Conservation (phyloP, 2,888 invertebrate genomes). For the Oxyteleia sp. region DNA sequence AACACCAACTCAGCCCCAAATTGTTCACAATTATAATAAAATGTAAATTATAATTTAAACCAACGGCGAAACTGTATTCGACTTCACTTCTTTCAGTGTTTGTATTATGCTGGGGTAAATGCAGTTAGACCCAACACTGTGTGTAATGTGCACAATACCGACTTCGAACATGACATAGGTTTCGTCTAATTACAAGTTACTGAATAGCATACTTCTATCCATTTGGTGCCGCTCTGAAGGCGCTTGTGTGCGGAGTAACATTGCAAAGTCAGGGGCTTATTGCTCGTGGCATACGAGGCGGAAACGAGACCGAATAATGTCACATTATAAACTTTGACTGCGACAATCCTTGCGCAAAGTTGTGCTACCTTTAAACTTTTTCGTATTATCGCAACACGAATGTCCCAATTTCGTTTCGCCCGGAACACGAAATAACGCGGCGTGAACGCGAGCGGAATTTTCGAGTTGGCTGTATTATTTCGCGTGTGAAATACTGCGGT, state of each 20-base stretch:
- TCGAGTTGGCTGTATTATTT: slow-evolving; percentile 1
- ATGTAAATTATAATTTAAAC: too few relatives aligned
- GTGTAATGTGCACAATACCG: slow-evolving; percentile 35
- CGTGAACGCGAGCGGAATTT: slow-evolving; percentile 16
- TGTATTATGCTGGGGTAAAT: slow-evolving; percentile 9
- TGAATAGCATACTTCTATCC: slow-evolving; percentile 53
- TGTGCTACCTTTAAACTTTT: slow-evolving; percentile 40
- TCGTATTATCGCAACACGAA: slow-evolving; percentile 40
- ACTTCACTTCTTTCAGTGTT: background rate
- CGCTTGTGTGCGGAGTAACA: slow-evolving; percentile 26
- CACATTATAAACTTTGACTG: slow-evolving; percentile 60
- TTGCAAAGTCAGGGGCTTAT: slow-evolving; percentile 41
- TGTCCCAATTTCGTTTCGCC: slow-evolving; percentile 21
- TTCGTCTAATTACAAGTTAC: slow-evolving; percentile 75
- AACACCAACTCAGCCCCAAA: too few relatives aligned
- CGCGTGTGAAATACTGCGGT: background rate
- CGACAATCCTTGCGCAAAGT: slow-evolving; percentile 40
- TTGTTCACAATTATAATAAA: too few relatives aligned
- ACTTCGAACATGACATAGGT: slow-evolving; percentile 76
- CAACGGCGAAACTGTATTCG: too few relatives aligned
- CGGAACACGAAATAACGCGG: slow-evolving; percentile 8
- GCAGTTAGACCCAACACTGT: slow-evolving; percentile 25
- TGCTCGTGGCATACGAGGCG: slow-evolving; percentile 39
- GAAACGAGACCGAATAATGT: slow-evolving; percentile 61
- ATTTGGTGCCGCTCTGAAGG: slow-evolving; percentile 26